Conservation (phyloP, 2,797 vertebrate genomes). For the Varecia variegata region DNA sequence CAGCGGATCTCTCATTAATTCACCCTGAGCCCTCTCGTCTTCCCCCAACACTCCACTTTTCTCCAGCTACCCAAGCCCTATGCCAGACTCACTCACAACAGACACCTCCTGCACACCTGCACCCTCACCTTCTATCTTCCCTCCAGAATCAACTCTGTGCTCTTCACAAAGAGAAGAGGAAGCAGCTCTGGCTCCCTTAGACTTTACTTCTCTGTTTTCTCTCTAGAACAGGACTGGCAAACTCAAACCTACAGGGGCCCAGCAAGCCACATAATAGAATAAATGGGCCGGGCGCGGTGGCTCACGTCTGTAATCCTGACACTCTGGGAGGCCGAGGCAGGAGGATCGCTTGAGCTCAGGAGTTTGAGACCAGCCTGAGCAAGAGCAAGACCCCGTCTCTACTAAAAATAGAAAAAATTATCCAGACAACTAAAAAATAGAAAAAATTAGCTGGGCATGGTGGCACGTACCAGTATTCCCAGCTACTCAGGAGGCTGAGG, state of each 20-base stretch:
- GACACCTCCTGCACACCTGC: not conserved
- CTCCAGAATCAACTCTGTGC: not conserved
- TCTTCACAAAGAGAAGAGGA: not conserved
- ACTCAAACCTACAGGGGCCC: not conserved
- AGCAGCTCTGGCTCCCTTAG: not conserved
- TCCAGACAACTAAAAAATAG: too few species aligned
- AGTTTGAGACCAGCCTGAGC: not conserved
- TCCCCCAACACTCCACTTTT: not conserved
- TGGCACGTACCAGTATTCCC: too few species aligned
- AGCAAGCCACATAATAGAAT: not conserved
- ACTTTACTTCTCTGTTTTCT: not conserved
- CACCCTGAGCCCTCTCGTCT: accelerated
- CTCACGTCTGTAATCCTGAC: not conserved
- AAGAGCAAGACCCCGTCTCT: too few species aligned
- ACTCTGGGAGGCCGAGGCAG: not conserved
- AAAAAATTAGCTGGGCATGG: too few species aligned
- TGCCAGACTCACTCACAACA: not conserved
- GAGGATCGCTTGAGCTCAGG: not conserved
- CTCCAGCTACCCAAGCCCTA: not conserved
- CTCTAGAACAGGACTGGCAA: not conserved
- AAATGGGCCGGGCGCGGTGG: not conserved
- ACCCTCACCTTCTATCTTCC: not conserved
- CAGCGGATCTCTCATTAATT: not conserved
- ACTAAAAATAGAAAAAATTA: too few species aligned
- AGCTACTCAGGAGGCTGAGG: too few species aligned